A percentile compares a stretch with the other conserved stretches of the same genome.
These are phyloP conservation scores for Palythoa heliodiscus DNA, from an alignment of 92 coral and sea anemone genomes.

Conservation along the genomic window DNA sequence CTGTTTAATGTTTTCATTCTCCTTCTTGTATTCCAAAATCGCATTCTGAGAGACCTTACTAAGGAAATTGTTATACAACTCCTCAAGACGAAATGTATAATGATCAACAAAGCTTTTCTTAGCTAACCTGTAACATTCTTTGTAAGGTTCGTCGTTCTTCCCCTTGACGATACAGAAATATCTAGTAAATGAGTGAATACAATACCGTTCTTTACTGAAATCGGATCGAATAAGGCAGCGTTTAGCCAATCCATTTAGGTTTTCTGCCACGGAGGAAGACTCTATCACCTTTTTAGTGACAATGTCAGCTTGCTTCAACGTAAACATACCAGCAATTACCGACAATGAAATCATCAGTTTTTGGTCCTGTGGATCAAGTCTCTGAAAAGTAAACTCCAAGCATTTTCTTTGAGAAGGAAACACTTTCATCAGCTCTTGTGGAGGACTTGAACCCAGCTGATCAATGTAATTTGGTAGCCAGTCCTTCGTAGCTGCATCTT, in stretches of 20 bases:
- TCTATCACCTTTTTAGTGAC: constrained; percentile 7
- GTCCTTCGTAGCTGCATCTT: background rate
- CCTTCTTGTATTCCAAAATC: constrained; percentile 44
- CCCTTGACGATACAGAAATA: constrained; percentile 43
- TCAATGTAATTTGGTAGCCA: constrained; percentile 20
- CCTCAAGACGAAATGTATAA: constrained; percentile 18
- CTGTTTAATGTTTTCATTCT: constrained; percentile 62
- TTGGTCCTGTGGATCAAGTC: constrained; percentile 36
- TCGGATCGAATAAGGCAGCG: constrained; percentile 42
- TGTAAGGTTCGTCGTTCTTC: background rate
- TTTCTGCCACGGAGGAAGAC: constrained; percentile 2
- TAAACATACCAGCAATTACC: constrained; percentile 56
- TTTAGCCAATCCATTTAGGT: constrained; percentile 25
- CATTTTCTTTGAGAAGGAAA: constrained; percentile 33
- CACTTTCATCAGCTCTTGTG: constrained; percentile 34
- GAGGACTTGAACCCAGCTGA: constrained; percentile 38
- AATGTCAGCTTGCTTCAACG: constrained; percentile 33
- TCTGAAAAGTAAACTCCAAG: constrained; percentile 37
- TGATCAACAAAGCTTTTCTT: constrained; percentile 36
- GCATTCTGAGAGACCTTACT: constrained; percentile 49
- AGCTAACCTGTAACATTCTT: constrained; percentile 35
- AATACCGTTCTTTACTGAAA: constrained; percentile 8
- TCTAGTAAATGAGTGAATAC: constrained; percentile 48
- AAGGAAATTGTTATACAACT: constrained; percentile 44
- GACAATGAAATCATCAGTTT: constrained; percentile 47